Evolutionary conservation across 2,113 vertebrate genomes (phyloP).

Genomic region (Psephotus haematonotus): DNA sequence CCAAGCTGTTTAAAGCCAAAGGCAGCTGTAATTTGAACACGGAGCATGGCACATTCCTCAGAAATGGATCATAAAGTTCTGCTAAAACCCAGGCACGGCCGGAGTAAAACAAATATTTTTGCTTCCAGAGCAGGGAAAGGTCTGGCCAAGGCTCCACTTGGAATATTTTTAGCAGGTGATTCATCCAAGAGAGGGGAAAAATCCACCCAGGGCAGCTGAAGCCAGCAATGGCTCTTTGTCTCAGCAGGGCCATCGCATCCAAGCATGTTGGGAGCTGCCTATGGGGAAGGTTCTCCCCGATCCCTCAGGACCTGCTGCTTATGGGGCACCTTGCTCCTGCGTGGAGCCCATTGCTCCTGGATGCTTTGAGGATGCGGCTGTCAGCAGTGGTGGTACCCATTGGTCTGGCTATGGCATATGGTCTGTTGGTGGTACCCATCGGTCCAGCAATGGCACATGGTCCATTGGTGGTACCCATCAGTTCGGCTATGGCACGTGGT

Average conservation of each 20-base stretch:
- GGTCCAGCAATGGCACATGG: fast-evolving
- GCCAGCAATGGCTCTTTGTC: constrained; percentile 55
- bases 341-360: neutral
- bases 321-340: neutral
- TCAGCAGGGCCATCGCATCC: neutral
- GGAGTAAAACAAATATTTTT: constrained; percentile 64
- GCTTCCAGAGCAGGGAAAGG: constrained; percentile 57
- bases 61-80: constrained; percentile 56
- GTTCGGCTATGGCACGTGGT: too few species aligned
- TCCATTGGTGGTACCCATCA: too few species aligned
- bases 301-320: neutral
- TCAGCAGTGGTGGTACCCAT: fast-evolving
- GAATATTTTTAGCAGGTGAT: constrained; percentile 68
- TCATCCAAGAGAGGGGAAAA: constrained; percentile 48
- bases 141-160: constrained; percentile 10
- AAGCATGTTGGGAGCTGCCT: fast-evolving
- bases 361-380: fast-evolving
- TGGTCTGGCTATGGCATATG: fast-evolving
- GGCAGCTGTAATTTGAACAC: constrained; percentile 52
- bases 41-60: constrained; percentile 60
- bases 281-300: fast-evolving
- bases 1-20: constrained; percentile 44
- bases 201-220: constrained; percentile 56
- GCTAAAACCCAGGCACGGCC: constrained; percentile 31
- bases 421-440: fast-evolving